phyloP scores from a whole-genome alignment of 1,140 invertebrate genomes.

The Argopecten irradians region DNA sequence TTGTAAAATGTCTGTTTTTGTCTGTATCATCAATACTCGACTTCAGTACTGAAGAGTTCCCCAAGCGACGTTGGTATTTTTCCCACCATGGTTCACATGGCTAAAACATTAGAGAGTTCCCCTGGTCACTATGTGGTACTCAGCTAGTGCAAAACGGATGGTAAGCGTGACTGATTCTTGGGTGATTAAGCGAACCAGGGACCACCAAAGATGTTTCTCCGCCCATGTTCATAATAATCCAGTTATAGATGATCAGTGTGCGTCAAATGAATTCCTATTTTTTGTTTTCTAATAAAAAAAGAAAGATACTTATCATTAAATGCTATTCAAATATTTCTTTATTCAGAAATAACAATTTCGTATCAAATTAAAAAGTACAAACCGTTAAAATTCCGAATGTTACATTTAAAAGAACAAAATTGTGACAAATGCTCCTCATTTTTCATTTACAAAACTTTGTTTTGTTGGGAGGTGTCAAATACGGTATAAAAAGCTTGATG shows the following conservation, averaged over 20 bases:
- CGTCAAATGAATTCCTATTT: not conserved
- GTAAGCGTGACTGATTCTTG: not conserved
- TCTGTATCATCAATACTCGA: not conserved
- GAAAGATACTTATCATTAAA: not conserved
- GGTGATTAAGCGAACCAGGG: not conserved
- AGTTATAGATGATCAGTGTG: slow-evolving; percentile 8
- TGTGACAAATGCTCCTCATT: not conserved
- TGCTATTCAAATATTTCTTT: not conserved
- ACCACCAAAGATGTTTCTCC: not conserved
- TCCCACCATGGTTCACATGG: slow-evolving; percentile 3
- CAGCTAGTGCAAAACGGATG: not conserved
- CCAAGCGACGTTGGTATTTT: not conserved
- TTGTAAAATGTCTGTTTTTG: not conserved
- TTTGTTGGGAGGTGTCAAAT: not conserved
- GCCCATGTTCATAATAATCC: not conserved
- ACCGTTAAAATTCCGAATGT: not conserved
- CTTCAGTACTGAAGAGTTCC: not conserved
- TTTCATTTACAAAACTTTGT: not conserved
- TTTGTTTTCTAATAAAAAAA: slow-evolving; percentile 24
- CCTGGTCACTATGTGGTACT: slow-evolving; percentile 20
- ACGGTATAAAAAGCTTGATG: not conserved
- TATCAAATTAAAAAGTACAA: not conserved
- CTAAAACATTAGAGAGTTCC: slow-evolving; percentile 10
- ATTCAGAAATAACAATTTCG: not conserved
- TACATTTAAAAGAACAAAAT: too few species aligned